Conservation (phyloP, 2,797 vertebrate genomes). For the Alosa sapidissima region DNA sequence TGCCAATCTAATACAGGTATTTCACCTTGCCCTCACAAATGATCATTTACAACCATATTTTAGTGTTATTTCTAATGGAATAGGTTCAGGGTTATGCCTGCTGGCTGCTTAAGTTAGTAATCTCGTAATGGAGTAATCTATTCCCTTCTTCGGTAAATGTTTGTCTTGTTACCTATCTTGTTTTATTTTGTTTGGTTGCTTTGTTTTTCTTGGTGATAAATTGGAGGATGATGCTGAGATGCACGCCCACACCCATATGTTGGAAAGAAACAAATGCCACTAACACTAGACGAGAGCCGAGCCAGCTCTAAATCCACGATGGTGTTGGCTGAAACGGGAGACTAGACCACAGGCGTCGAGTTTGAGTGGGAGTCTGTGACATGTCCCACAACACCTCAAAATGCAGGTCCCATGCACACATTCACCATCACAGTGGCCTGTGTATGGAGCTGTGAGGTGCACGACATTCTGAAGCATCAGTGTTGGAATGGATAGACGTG, state of each 20-base stretch:
- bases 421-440: background rate
- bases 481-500: background rate
- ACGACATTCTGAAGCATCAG: background rate
- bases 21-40: background rate
- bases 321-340: background rate
- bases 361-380: background rate
- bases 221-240: background rate
- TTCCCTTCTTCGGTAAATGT: background rate
- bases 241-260: background rate
- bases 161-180: background rate
- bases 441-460: background rate
- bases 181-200: background rate
- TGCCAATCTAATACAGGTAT: background rate
- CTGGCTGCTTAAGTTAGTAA: background rate
- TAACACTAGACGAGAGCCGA: background rate
- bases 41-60: background rate
- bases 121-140: background rate
- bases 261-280: background rate
- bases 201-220: background rate
- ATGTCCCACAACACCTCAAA: background rate
- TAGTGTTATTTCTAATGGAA: background rate
- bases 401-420: background rate
- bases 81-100: background rate
- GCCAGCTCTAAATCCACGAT: too few species aligned
- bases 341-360: background rate